Evolutionary conservation across 2,888 invertebrate genomes (phyloP), one percentile per base, ranked within the genome.

Genomic region (Sesamia inferens): DNA sequence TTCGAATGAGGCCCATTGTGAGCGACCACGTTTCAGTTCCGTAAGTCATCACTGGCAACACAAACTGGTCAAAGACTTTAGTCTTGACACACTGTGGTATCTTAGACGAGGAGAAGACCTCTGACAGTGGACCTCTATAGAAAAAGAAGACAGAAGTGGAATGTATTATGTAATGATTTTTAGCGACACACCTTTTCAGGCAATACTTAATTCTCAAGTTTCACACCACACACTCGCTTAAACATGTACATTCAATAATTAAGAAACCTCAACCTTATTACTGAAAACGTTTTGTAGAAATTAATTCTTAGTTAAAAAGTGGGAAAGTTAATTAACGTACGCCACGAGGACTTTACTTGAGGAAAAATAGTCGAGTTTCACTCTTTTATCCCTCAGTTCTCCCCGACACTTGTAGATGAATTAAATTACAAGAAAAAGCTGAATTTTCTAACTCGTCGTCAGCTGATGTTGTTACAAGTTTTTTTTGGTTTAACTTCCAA

Each of bases 341-440:
- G 69, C 66, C 78, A 51, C 74, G 69, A 81, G 76, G 82, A 85
- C 81, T 85, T 84, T 77, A 81, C 74, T 79, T 81, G 76, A 54
- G 63, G 79, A 68, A 68, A 51, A 69, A 84, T 79, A 79, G 74
- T 76, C 75, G 74, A 82, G 77, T 83, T 85, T 81, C 78, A 63
- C 77, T 87, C 88, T 88, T 88, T 90, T 78, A 19, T 11, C 51
- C 47, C 61, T 22, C 71, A 71, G 82, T 76, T 58, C 71, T 68
- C 64, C 76, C 79, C 79, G 85, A 84, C 86, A 87, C 89, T 88
- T 88, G 85, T 81, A 83, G 87, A 83, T 82, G 87, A 89, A 90
- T 90, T 88, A 89, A 90, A 88, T 90, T 90, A 88, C 63, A 78
- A 74, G 74, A 87, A 90, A 89, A 88, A 81, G 83, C 83, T 80